These are phyloP conservation scores for Rhodeus uyekii DNA, from an alignment of 2,797 vertebrate genomes.

Conservation along the genomic window DNA sequence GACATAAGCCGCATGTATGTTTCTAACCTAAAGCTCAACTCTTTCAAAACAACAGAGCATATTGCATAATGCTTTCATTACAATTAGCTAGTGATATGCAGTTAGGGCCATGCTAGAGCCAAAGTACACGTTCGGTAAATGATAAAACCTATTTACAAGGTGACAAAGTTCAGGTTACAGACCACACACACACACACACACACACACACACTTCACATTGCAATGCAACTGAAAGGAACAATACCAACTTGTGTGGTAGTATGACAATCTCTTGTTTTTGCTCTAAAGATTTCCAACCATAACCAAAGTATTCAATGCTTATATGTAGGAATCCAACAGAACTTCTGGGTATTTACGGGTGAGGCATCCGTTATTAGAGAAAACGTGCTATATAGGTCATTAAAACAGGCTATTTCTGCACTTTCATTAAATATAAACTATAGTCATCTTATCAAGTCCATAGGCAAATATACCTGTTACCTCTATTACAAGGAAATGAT, in stretches of 20 bases:
- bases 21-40: constrained; percentile 9
- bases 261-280: neutral
- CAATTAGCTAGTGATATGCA: constrained; percentile 25
- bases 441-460: neutral
- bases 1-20: neutral
- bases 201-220: constrained; percentile 47
- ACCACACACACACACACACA: no score
- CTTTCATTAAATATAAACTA: neutral
- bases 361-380: neutral
- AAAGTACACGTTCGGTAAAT: constrained; percentile 76
- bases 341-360: neutral
- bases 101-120: constrained; percentile 58
- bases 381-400: constrained; percentile 12
- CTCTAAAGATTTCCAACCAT: neutral
- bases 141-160: constrained; percentile 72
- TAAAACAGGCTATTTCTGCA: constrained; percentile 6
- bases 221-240: constrained; percentile 44
- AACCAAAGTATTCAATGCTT: constrained; percentile 6
- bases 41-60: constrained; percentile 23
- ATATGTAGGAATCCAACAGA: neutral
- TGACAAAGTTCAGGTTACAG: constrained; percentile 75
- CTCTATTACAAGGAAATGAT: neutral
- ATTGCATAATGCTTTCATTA: constrained; percentile 26
- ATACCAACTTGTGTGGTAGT: constrained; percentile 1
- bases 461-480: neutral